These are phyloP conservation scores for Chloroceryle inda DNA, from an alignment of 2,797 vertebrate species.

Conservation along the genomic window DNA sequence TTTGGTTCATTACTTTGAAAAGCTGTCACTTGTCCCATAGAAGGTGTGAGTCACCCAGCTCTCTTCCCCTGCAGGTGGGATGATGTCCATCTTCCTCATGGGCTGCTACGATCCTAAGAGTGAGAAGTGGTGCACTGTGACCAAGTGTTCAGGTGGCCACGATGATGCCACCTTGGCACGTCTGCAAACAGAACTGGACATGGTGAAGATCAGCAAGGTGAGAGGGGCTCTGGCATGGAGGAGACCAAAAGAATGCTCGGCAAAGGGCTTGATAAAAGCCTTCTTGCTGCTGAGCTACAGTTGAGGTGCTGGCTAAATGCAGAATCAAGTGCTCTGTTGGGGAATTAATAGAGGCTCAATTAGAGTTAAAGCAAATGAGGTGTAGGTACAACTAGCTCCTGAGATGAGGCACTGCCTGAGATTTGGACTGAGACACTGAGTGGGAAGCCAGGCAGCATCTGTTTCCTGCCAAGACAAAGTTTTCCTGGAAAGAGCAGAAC, in stretches of 20 bases:
- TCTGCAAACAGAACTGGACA: constrained; percentile 94
- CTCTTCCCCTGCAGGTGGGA: constrained; percentile 86
- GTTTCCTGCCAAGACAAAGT: neutral
- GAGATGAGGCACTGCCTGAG: neutral
- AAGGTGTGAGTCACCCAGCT: neutral
- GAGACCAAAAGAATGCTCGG: neutral
- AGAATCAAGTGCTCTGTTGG: neutral
- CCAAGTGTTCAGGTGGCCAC: constrained; percentile 95
- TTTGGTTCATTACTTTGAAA: neutral
- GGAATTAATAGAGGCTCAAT: neutral
- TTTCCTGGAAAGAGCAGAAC: neutral
- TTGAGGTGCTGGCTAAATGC: neutral
- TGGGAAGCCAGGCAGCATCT: constrained; percentile 22
- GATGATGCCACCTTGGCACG: constrained; percentile 93
- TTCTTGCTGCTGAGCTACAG: neutral
- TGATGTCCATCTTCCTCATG: constrained; percentile 99
- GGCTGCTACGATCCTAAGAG: constrained; percentile 93
- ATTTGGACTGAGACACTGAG: neutral
- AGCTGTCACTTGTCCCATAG: neutral
- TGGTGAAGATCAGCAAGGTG: constrained; percentile 99
- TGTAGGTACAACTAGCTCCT: neutral
- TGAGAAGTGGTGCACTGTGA: constrained; percentile 97
- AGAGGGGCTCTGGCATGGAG: neutral
- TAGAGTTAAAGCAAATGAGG: neutral
- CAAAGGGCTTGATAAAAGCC: neutral